A percentile compares a stretch with the other conserved stretches of the same genome.
Conservation (phyloP, 1,140 invertebrate species). For the Trachymyrmex cornetzi region DNA sequence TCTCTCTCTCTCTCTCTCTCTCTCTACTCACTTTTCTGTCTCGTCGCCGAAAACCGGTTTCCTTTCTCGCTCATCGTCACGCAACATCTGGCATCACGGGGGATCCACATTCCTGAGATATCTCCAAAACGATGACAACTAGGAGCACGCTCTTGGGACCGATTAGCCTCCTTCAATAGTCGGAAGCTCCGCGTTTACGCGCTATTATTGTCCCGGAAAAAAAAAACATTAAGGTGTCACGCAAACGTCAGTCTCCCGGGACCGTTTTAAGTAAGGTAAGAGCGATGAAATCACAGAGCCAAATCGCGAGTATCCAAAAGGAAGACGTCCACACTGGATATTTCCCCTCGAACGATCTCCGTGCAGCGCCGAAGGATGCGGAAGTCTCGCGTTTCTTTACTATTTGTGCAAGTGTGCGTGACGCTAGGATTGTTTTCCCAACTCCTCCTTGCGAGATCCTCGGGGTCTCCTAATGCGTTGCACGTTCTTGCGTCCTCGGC, state of each 20-base stretch:
- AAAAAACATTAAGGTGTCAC: conserved; percentile 61
- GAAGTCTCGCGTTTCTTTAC: conserved; percentile 76
- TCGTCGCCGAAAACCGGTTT: conserved; percentile 70
- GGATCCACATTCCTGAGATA: conserved; percentile 59
- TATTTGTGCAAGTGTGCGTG: conserved; percentile 79
- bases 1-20: neutral
- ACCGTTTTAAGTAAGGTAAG: neutral
- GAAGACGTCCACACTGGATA: conserved; percentile 48
- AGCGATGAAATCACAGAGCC: conserved; percentile 41
- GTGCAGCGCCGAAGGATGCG: conserved; percentile 49
- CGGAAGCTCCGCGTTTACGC: conserved; percentile 35
- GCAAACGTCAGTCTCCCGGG: neutral
- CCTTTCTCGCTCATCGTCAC: conserved; percentile 65
- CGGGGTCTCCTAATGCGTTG: conserved; percentile 65
- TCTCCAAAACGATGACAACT: conserved; percentile 61
- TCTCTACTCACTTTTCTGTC: neutral
- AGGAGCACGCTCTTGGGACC: conserved; percentile 66
- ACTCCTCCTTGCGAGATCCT: conserved; percentile 36
- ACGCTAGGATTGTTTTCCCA: conserved; percentile 77
- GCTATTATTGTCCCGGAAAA: conserved; percentile 52
- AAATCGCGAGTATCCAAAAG: conserved; percentile 25
- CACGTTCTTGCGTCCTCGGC: conserved; percentile 65
- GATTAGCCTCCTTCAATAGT: conserved; percentile 70
- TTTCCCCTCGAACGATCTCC: conserved; percentile 19
- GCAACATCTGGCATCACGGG: conserved; percentile 71